Percentiles rank a stretch among this genome's conserved stretches.
Evolutionary conservation across 2,797 vertebrate genomes (phyloP).

Genomic region (Xiphophorus birchmanni): DNA sequence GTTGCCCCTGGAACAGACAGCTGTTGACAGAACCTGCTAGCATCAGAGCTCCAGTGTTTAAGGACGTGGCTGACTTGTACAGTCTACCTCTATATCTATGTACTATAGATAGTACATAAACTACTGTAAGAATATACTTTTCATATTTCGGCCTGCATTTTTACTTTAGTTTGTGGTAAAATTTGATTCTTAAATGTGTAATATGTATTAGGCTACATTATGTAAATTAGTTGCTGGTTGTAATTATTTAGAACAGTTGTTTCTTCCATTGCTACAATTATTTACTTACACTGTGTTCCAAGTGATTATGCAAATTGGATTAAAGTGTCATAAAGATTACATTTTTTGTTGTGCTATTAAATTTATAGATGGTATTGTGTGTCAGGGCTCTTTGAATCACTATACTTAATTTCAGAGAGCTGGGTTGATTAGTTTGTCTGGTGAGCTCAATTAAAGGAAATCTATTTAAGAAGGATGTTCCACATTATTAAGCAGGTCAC

Average conservation of each 20-base stretch:
- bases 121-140: slow-evolving; percentile 34
- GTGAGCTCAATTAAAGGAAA: too few relatives aligned
- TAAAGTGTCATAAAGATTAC: too few relatives aligned
- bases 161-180: slow-evolving; percentile 1
- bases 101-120: slow-evolving; percentile 19
- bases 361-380: too few relatives aligned
- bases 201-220: not conserved
- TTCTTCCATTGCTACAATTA: not conserved
- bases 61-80: slow-evolving; percentile 78
- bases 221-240: not conserved
- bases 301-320: too few relatives aligned
- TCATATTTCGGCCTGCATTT: slow-evolving; percentile 3
- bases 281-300: not conserved
- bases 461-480: too few relatives aligned
- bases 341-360: too few relatives aligned
- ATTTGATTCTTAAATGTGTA: not conserved
- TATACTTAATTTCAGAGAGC: too few relatives aligned
- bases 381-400: too few relatives aligned
- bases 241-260: not conserved
- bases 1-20: slow-evolving; percentile 93
- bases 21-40: slow-evolving; percentile 91
- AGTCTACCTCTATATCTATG: slow-evolving; percentile 6
- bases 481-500: too few relatives aligned
- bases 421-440: too few relatives aligned
- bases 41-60: slow-evolving; percentile 81